Evolutionary conservation across 2,888 invertebrate genomes (phyloP).

Genomic region (Hemithea aestivaria): DNA sequence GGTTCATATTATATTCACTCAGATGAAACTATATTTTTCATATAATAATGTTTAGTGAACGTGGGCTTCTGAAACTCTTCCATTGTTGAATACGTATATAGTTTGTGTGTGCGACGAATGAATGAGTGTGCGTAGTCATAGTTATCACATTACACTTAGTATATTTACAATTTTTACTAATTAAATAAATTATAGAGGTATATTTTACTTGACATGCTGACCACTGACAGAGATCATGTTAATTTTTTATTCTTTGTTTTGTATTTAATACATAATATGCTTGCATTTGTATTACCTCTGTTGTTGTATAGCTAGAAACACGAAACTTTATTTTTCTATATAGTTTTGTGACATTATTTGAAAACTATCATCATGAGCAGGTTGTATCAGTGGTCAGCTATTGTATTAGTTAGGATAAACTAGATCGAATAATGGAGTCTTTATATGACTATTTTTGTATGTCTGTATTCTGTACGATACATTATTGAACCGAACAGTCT

Average conservation of each 20-base stretch:
- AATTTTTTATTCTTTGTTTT: constrained; percentile 6
- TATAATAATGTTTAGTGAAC: constrained; percentile 42
- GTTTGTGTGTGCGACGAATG: constrained; percentile 37
- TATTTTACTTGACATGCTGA: constrained; percentile 16
- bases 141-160: constrained; percentile 32
- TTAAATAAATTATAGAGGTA: constrained; percentile 22
- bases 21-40: constrained; percentile 40
- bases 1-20: constrained; percentile 27
- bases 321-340: constrained; percentile 64
- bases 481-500: constrained; percentile 24
- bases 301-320: no score
- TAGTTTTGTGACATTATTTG: constrained; percentile 40
- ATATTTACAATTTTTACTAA: constrained; percentile 46
- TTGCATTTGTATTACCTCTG: no score
- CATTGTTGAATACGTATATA: constrained; percentile 52
- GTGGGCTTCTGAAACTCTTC: constrained; percentile 69
- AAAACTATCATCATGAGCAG: constrained; percentile 24
- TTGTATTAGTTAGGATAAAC: constrained; percentile 31
- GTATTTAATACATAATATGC: background rate
- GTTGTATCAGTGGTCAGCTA: constrained; percentile 33
- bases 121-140: constrained; percentile 27
- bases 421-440: constrained; percentile 33
- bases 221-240: constrained; percentile 17
- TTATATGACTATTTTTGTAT: constrained; percentile 51
- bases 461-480: constrained; percentile 35